phyloP scores from a whole-genome alignment of 30 jellyfish, hydroid and myxozoan genomes.

The Phacellophora camtschatica region DNA sequence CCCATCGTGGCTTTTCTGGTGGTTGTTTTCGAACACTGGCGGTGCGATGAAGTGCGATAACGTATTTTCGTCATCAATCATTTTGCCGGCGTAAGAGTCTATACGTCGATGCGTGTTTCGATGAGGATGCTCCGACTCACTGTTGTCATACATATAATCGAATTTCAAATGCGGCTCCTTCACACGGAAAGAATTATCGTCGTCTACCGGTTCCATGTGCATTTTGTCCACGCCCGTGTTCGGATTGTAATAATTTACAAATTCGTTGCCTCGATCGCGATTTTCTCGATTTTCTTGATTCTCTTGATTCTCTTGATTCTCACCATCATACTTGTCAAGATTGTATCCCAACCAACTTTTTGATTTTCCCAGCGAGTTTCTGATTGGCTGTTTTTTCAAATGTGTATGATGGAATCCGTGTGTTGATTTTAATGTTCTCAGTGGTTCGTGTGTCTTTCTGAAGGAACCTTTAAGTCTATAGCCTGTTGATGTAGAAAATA shows the following conservation, averaged over 20 bases:
- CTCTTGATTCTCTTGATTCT: not conserved
- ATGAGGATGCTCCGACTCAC: not conserved
- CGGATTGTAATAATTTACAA: slow-evolving; percentile 6
- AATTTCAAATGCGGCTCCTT: slow-evolving; percentile 32
- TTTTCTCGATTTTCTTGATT: not conserved
- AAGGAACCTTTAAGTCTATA: not conserved
- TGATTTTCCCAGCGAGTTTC: slow-evolving; percentile 40
- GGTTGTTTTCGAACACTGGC: slow-evolving; percentile 76
- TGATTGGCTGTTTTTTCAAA: slow-evolving; percentile 10
- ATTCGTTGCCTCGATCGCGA: not conserved
- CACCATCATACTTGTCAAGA: not conserved
- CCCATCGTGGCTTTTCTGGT: slow-evolving; percentile 5
- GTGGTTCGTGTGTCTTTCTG: not conserved
- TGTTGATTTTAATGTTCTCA: not conserved
- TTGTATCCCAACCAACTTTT: slow-evolving; percentile 40
- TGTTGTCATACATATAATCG: slow-evolving; percentile 2
- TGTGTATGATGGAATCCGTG: not conserved
- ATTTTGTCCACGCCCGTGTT: slow-evolving; percentile 39
- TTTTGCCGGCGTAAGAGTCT: slow-evolving; percentile 86
- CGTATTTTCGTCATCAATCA: slow-evolving; percentile 85
- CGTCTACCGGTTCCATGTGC: slow-evolving; percentile 26
- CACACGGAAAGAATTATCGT: not conserved
- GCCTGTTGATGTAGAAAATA: not conserved
- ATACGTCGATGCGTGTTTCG: slow-evolving; percentile 2
- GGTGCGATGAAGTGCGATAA: slow-evolving; percentile 90